Evolutionary conservation across 2,113 vertebrate species (phyloP), one percentile per base, ranked within the genome.

Genomic region (Brachypodius melanocephalos): DNA sequence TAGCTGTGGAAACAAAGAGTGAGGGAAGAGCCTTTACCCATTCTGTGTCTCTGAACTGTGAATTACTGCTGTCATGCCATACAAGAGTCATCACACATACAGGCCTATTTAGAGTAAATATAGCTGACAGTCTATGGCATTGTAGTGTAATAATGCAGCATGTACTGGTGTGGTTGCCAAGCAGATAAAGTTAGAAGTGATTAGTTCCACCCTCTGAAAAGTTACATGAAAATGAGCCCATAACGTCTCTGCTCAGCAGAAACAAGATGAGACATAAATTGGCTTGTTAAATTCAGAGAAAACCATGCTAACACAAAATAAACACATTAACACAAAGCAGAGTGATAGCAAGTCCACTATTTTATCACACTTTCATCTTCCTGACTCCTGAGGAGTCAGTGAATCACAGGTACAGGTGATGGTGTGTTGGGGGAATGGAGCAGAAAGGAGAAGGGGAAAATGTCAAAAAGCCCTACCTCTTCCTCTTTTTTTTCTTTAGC

Each of bases 71-170:
- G 63, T 63, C 12, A 17, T 10, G 15, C 8, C 82, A 14, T 63
- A 34, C 0, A 0, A 26, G 19, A 86, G 19, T 55, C 16, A 20
- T 68, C 54, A 14, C 17, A 72, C 2, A 12, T 6, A 15, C 15
- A 85, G 57, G 8, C 6, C 16, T 75, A 10, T 81, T 91, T 54
- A 34, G 67, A 59, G 17, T 38, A 79, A 85, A 82, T 59, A 28
- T 4, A 85, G 45, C 26, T 68, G 85, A 82, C 8, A 85, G 8
- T 63, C 48, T 49, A 17, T 25, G 77, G 19, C 29, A 29, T 6
- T 75, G 25, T 52, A 67, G 34, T 16, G 26, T 51, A 59, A 40
- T 55, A 82, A 51, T 46, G 25, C 34, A 67, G 46, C 38, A 15
- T 36, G 48, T 32, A 36, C 16, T 48, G 11, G 40, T 77, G 42